Percentiles rank a stretch among this genome's conserved stretches.
These are phyloP conservation scores for Labeo rohita DNA, from an alignment of 2,113 vertebrate species.

Conservation along the genomic window DNA sequence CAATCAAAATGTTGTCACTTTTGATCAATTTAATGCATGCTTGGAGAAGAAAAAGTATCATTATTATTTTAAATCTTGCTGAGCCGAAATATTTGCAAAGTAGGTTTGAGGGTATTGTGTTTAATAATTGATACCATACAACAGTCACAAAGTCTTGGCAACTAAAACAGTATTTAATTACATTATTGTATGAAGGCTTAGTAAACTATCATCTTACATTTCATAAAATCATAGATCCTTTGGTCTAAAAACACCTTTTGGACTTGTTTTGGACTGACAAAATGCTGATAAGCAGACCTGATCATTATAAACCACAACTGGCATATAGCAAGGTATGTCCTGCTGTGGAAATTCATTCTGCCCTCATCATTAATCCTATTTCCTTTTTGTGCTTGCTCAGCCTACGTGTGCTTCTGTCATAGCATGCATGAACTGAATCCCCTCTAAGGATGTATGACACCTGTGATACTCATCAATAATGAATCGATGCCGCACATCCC, in stretches of 20 bases:
- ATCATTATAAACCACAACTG: background rate
- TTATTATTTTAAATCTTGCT: background rate
- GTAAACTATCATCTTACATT: background rate
- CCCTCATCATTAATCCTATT: background rate
- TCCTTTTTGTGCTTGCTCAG: slow-evolving; percentile 22
- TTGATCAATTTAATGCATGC: background rate
- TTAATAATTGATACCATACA: background rate
- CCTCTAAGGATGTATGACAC: slow-evolving; percentile 8
- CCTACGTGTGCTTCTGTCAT: slow-evolving; percentile 11
- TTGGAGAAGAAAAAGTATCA: background rate
- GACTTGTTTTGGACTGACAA: background rate
- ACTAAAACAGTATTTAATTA: background rate
- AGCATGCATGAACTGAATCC: background rate
- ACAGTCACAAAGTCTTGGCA: background rate
- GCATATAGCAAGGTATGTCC: background rate
- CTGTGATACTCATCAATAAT: slow-evolving; percentile 29
- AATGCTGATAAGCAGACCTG: background rate
- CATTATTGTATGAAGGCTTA: background rate
- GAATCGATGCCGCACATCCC: background rate
- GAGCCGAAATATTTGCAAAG: background rate
- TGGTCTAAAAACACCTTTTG: background rate
- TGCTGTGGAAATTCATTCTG: background rate
- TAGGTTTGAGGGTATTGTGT: background rate
- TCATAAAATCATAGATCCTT: background rate
- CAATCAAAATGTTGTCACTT: background rate